These are phyloP conservation scores for Bombus turneri DNA, from an alignment of 1,140 invertebrate genomes.

Conservation along the genomic window DNA sequence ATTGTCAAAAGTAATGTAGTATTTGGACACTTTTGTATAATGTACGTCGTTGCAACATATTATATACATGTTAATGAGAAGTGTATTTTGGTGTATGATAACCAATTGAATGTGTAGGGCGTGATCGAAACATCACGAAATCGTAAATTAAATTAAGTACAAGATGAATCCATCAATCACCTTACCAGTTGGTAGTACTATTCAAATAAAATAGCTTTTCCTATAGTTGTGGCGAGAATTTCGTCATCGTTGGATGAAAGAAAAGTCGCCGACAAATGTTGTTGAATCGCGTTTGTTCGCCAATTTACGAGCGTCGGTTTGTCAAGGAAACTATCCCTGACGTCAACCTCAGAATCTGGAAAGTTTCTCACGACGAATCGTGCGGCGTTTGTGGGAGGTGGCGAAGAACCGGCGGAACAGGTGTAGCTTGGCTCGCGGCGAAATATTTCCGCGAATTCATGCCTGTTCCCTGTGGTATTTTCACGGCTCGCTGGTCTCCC, in stretches of 20 bases:
- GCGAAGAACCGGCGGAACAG: slow-evolving; percentile 58
- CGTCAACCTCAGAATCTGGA: no score
- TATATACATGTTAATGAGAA: no score
- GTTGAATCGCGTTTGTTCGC: slow-evolving; percentile 28
- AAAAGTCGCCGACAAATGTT: slow-evolving; percentile 42
- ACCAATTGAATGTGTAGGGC: no score
- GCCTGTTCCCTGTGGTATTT: slow-evolving; percentile 55
- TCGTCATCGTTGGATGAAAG: not conserved
- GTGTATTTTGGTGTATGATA: no score
- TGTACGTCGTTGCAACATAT: no score
- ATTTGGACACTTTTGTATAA: no score
- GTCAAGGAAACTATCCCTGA: not conserved
- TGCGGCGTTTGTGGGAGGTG: slow-evolving; percentile 5
- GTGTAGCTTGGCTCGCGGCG: slow-evolving; percentile 25
- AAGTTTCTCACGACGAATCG: slow-evolving; percentile 1
- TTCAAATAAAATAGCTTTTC: not conserved
- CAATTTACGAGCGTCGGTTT: slow-evolving; percentile 55
- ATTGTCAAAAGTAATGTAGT: no score
- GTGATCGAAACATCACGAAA: no score
- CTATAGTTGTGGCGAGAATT: not conserved
- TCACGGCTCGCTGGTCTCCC: slow-evolving; percentile 52
- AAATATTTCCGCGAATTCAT: slow-evolving; percentile 63
- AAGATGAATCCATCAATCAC: no score
- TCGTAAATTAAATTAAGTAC: no score
- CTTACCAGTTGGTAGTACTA: not conserved